Percentiles rank a stretch among this genome's conserved stretches.
These are phyloP conservation scores for Rhyacichthys aspro DNA, from an alignment of 2,797 vertebrate species.

Conservation along the genomic window DNA sequence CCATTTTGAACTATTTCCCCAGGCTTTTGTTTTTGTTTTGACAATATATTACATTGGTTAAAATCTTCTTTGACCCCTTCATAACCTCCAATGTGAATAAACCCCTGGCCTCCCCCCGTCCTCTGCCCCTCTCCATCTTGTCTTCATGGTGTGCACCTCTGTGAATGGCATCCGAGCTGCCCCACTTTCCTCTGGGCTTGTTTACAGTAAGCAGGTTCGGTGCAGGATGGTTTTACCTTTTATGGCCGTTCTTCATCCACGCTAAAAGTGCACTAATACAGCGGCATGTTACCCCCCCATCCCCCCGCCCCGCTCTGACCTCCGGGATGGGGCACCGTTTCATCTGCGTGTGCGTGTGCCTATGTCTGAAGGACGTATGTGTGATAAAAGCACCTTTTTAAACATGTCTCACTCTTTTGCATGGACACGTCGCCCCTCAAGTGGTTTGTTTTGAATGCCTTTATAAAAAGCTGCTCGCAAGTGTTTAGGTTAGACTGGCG, in stretches of 20 bases:
- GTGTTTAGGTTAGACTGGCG: conserved; percentile 66
- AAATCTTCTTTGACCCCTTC: not conserved
- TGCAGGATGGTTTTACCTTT: conserved; percentile 84
- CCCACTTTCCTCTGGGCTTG: conserved; percentile 75
- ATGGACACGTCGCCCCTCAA: conserved; percentile 41
- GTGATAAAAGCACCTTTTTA: conserved; percentile 67
- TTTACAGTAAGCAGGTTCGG: conserved; percentile 88
- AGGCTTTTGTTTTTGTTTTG: no score
- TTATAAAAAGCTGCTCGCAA: conserved; percentile 69
- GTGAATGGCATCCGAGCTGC: conserved; percentile 65
- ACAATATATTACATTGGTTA: not conserved
- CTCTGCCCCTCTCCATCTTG: conserved; percentile 23
- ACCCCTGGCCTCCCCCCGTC: conserved; percentile 2
- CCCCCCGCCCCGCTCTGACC: conserved; percentile 64
- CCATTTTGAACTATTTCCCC: no score
- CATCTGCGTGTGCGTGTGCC: conserved; percentile 23
- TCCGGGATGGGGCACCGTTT: conserved; percentile 55
- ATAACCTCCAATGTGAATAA: conserved; percentile 1
- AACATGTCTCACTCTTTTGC: conserved; percentile 52
- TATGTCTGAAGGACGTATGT: conserved; percentile 4
- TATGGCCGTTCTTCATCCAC: conserved; percentile 89
- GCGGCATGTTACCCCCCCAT: conserved; percentile 53
- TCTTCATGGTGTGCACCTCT: conserved; percentile 63
- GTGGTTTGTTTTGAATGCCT: conserved; percentile 72
- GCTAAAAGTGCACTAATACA: conserved; percentile 84